Conservation (phyloP, 1,140 invertebrate species). For the Aphaenogaster floridana region DNA sequence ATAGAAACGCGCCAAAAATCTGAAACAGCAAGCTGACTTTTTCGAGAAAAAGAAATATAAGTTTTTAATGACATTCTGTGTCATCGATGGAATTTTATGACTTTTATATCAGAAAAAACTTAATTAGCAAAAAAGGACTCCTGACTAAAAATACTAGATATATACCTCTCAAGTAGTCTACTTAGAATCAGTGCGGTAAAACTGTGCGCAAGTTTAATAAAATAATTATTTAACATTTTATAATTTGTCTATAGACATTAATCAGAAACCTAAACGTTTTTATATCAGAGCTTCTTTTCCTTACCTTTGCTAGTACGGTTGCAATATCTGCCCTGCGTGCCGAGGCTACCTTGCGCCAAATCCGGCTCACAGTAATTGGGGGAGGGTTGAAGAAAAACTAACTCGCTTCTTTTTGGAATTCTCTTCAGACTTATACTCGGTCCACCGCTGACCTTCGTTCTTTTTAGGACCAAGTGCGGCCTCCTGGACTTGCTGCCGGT, state of each 20-base stretch:
- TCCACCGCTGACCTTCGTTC: constrained; percentile 82
- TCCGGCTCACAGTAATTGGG: constrained; percentile 97
- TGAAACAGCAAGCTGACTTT: not conserved
- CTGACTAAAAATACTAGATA: too few relatives aligned
- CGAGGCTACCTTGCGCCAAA: constrained; percentile 91
- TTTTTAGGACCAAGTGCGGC: constrained; percentile 86
- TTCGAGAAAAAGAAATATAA: not conserved
- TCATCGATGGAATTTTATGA: not conserved
- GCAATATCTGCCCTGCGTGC: constrained; percentile 94
- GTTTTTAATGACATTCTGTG: not conserved
- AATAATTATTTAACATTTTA: too few relatives aligned
- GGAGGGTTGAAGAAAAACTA: constrained; percentile 95
- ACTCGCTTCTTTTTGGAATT: constrained; percentile 92
- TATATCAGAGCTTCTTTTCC: not conserved
- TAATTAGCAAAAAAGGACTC: too few relatives aligned
- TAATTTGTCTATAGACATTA: too few relatives aligned
- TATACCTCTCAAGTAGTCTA: too few relatives aligned
- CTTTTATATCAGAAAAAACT: not conserved
- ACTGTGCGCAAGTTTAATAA: too few relatives aligned
- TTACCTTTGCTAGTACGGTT: constrained; percentile 93
- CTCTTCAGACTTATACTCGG: constrained; percentile 79
- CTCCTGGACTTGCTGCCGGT: constrained; percentile 80
- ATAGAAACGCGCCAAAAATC: not conserved
- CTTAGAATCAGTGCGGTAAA: too few relatives aligned
- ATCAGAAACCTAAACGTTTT: not conserved